Percentiles rank a stretch among this genome's conserved stretches.
phyloP scores from a whole-genome alignment of 1,140 invertebrate genomes.

The Melitaea cinxia region DNA sequence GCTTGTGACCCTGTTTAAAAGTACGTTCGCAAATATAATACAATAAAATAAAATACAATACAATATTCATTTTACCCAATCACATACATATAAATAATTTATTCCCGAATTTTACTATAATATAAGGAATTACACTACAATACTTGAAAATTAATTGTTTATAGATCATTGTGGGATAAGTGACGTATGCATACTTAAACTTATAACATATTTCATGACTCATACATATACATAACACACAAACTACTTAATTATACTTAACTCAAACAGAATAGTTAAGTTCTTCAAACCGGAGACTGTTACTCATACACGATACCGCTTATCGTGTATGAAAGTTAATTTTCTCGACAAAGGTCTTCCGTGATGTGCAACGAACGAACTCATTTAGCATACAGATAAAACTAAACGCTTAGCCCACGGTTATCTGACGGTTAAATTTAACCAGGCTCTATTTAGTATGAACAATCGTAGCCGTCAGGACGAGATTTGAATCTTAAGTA shows the following conservation, averaged over 20 bases:
- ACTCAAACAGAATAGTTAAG: background rate
- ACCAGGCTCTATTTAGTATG: slow-evolving; percentile 57
- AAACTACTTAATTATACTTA: background rate
- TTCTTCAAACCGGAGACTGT: background rate
- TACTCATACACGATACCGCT: slow-evolving; percentile 20
- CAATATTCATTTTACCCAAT: too few relatives aligned
- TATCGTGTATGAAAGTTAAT: slow-evolving; percentile 39
- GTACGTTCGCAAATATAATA: too few relatives aligned
- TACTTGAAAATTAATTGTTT: too few relatives aligned
- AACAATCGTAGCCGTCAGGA: slow-evolving; percentile 50
- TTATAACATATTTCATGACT: background rate
- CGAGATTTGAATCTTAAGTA: slow-evolving; percentile 68
- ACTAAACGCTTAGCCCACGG: slow-evolving; percentile 46
- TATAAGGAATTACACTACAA: too few relatives aligned
- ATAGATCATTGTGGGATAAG: too few relatives aligned
- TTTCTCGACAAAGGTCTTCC: slow-evolving; percentile 40
- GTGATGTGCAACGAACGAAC: slow-evolving; percentile 36
- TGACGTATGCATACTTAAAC: too few relatives aligned
- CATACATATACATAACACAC: background rate
- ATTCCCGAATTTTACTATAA: too few relatives aligned
- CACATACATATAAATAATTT: too few relatives aligned
- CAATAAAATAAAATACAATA: too few relatives aligned
- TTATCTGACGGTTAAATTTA: slow-evolving; percentile 48
- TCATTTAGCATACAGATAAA: slow-evolving; percentile 48
- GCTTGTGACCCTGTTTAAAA: too few relatives aligned